These are phyloP conservation scores for Drosophila bipectinata DNA, from an alignment of 1,140 invertebrate species.

Conservation along the genomic window DNA sequence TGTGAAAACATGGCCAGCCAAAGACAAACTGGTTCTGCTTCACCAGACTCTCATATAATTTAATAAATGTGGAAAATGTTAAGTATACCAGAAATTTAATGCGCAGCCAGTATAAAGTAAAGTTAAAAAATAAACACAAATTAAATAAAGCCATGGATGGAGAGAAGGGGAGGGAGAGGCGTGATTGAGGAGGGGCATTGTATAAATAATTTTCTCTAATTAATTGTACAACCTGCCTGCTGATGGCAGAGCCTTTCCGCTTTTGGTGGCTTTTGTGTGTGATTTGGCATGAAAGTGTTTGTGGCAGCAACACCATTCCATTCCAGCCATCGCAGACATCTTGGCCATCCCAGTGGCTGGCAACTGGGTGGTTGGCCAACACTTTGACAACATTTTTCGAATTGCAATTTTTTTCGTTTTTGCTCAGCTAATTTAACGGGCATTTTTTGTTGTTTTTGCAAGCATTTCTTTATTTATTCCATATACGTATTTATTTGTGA, in stretches of 20 bases:
- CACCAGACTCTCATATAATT: constrained; percentile 24
- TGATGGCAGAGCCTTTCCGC: constrained; percentile 49
- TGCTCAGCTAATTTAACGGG: constrained; percentile 63
- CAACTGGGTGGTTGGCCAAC: constrained; percentile 28
- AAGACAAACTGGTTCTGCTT: constrained; percentile 64
- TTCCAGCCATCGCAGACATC: constrained; percentile 2
- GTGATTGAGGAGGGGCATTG: constrained; percentile 11
- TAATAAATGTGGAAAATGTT: constrained; percentile 71
- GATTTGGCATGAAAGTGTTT: constrained; percentile 35
- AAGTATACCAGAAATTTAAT: constrained; percentile 80
- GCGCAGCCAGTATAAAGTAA: constrained; percentile 20
- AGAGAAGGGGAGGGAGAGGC: not conserved
- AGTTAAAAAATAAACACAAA: constrained; percentile 42
- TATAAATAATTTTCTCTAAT: constrained; percentile 78
- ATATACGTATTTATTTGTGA: constrained; percentile 57
- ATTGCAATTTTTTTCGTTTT: constrained; percentile 54
- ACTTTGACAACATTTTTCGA: constrained; percentile 72
- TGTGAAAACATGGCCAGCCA: constrained; percentile 65
- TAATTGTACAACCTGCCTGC: constrained; percentile 61
- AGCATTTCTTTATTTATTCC: constrained; percentile 31
- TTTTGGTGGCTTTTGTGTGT: constrained; percentile 50
- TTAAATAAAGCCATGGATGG: constrained; percentile 8
- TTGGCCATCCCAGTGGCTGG: not conserved
- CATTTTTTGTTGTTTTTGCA: constrained; percentile 49
- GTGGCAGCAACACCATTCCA: constrained; percentile 3